Evolutionary conservation across 2,113 vertebrate genomes (phyloP), one percentile per base, ranked within the genome.

Genomic region (Colinus virginianus): DNA sequence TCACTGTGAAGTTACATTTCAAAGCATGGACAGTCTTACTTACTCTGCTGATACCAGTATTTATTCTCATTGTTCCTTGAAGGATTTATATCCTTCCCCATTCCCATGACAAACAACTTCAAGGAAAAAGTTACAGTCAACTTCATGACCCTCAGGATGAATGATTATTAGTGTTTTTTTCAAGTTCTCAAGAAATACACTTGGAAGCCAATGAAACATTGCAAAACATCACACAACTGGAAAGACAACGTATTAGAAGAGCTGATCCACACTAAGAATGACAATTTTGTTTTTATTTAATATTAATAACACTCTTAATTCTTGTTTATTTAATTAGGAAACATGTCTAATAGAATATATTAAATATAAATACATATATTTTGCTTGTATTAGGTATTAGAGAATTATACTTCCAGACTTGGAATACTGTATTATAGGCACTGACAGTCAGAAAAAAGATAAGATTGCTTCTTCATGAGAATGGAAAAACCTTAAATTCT

Each of bases 101-200:
- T 49, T 86, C 74, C 63, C 30, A 22, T 67, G 34, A 49, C 62
- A 94, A 88, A 88, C n/a, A 81, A 79, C 46, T 87, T 58, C 71
- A 43, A 85, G 82, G 92, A 87, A 86, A 87, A 48, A 96, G 87
- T 61, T 46, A 72, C 36, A 91, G 93, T 77, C 94, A 92, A 28
- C 56, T 59, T 55, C 75, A 83, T 45, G 70, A 91, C 74, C 69
- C 59, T 90, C 80, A 92, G 91, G 84, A 90, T 90, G 45, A 96
- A 55, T 38, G 68, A 86, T 85, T 92, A 75, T 42, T 85, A 95
- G 68, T 55, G 26, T 25, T 51, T 66, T 91, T 91, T 94, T 34
- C 62, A 94, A 87, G 51, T 34, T 81, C 28, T 84, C 43, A 42
- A 28, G 32, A 5, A 87, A n/a, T 95, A 93, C 94, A 94, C 70